Percentiles rank a stretch among this genome's conserved stretches.
Evolutionary conservation across 2,113 vertebrate genomes (phyloP).

Genomic region (Gorsachius goisagi): DNA sequence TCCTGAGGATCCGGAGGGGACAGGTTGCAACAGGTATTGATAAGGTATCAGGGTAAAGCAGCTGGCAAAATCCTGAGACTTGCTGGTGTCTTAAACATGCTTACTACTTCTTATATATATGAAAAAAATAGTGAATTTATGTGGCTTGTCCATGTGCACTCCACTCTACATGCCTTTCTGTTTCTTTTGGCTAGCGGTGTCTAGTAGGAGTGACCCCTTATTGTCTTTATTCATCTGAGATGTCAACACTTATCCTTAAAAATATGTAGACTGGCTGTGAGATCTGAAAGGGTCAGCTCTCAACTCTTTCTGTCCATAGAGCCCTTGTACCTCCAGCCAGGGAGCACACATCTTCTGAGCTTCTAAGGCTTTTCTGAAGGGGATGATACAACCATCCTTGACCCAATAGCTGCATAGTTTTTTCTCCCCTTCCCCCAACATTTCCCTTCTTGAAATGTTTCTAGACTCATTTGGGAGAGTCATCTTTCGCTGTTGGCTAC

Average conservation of each 20-base stretch:
- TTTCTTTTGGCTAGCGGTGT: background rate
- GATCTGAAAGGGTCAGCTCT: background rate
- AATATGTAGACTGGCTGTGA: background rate
- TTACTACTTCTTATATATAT: background rate
- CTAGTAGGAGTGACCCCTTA: background rate
- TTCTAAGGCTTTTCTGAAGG: background rate
- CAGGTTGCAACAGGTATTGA: background rate
- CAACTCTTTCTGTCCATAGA: background rate
- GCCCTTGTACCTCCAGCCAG: background rate
- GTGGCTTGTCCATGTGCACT: background rate
- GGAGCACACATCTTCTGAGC: background rate
- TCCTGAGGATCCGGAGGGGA: background rate
- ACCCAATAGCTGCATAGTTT: background rate
- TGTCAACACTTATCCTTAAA: background rate
- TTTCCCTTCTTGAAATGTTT: background rate
- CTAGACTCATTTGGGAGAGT: background rate
- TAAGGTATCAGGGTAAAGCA: background rate
- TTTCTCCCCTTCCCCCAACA: background rate
- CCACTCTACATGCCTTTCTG: background rate
- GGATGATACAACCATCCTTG: background rate
- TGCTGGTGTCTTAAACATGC: background rate
- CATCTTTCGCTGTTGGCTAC: background rate
- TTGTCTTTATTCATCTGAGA: background rate
- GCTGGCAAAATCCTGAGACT: background rate
- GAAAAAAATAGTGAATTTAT: background rate